Evolutionary conservation across 2,113 vertebrate species (phyloP).

Genomic region (Nansenia antarctica): DNA sequence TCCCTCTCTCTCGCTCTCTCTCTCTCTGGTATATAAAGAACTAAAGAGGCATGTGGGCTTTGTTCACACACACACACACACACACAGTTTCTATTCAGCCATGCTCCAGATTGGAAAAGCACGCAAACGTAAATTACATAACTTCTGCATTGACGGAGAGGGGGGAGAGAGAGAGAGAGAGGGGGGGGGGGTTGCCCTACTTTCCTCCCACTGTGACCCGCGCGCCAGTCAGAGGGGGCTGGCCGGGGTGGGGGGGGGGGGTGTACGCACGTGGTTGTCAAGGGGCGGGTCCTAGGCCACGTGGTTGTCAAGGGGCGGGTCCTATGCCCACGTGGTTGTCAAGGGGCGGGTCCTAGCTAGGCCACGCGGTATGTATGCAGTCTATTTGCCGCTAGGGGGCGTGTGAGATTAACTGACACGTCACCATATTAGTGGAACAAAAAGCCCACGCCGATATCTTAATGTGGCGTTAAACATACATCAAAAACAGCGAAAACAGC

Average conservation of each 20-base stretch:
- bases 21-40: not conserved
- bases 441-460: conserved; percentile 37
- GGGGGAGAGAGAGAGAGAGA: not conserved
- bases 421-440: conserved; percentile 72
- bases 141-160: conserved; percentile 48
- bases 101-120: conserved; percentile 41
- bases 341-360: conserved; percentile 43
- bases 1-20: no score
- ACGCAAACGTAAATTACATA: conserved; percentile 67
- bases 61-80: not conserved
- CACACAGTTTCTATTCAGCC: not conserved
- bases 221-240: conserved; percentile 49
- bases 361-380: conserved; percentile 48
- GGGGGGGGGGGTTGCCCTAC: conserved; percentile 56
- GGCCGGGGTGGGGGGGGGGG: conserved; percentile 53
- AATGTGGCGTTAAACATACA: conserved; percentile 13
- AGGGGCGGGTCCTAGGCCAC: conserved; percentile 52
- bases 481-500: no score
- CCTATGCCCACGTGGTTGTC: conserved; percentile 63
- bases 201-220: conserved; percentile 59
- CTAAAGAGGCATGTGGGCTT: not conserved
- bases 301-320: conserved; percentile 52
- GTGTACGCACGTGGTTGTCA: conserved; percentile 62
- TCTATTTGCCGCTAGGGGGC: conserved; percentile 36
- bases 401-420: conserved; percentile 70